phyloP scores from a whole-genome alignment of 2,888 invertebrate species.

The Melinopterus prodromus region DNA sequence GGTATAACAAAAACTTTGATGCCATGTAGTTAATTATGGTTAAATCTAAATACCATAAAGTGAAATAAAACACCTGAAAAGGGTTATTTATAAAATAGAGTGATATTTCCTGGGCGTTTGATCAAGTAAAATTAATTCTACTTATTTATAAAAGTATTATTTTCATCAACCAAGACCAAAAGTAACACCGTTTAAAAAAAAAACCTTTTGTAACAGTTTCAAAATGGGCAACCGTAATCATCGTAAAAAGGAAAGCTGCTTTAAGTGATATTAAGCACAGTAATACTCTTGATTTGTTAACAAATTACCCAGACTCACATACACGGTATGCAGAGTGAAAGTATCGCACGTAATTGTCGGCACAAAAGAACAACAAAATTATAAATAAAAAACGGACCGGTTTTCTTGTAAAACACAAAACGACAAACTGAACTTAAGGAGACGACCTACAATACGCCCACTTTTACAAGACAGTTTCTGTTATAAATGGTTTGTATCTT shows the following conservation, averaged over 20 bases:
- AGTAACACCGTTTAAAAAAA: too few relatives aligned
- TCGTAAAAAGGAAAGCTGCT: not conserved
- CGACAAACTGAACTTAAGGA: not conserved
- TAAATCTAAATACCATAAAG: too few relatives aligned
- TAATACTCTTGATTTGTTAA: not conserved
- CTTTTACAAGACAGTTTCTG: not conserved
- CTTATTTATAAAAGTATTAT: too few relatives aligned
- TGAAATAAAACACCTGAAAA: too few relatives aligned
- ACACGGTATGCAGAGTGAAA: not conserved
- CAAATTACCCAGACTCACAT: not conserved
- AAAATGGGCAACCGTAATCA: not conserved
- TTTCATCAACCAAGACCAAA: too few relatives aligned
- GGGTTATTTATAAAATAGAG: too few relatives aligned
- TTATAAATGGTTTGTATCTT: not conserved
- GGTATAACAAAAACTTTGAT: too few relatives aligned
- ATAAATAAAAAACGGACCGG: not conserved
- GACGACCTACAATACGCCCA: not conserved
- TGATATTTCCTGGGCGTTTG: too few relatives aligned
- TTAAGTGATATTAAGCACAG: not conserved
- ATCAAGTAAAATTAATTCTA: too few relatives aligned
- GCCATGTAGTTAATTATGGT: too few relatives aligned
- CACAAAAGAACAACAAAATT: not conserved
- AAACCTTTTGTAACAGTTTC: too few relatives aligned
- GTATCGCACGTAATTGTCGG: not conserved
- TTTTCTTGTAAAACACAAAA: not conserved